phyloP scores from a whole-genome alignment of 2,113 vertebrate species.

The Steatornis caripensis region DNA sequence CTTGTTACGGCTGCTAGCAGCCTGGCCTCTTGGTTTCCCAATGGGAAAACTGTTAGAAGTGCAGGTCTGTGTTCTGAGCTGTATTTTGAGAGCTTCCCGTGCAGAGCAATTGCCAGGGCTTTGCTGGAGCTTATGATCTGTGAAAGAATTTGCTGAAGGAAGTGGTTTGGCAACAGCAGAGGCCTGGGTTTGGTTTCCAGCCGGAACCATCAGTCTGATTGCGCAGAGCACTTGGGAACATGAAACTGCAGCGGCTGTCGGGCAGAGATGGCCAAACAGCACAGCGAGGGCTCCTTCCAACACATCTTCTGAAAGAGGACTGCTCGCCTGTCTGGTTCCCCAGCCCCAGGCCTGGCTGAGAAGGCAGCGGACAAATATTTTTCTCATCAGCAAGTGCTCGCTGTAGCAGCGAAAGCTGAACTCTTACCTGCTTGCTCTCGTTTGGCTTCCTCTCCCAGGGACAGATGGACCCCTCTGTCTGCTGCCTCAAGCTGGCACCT shows the following conservation, averaged over 20 bases:
- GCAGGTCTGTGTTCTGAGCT: background rate
- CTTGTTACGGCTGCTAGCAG: background rate
- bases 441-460: background rate
- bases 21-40: background rate
- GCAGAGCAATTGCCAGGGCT: background rate
- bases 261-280: background rate
- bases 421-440: fast-evolving
- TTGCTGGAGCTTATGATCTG: background rate
- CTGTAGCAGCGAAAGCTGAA: background rate
- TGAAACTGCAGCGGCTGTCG: background rate
- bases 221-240: background rate
- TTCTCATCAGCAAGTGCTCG: background rate
- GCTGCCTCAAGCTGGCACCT: background rate
- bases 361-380: background rate
- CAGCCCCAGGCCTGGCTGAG: background rate
- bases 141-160: background rate
- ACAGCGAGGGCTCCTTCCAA: background rate
- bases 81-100: background rate
- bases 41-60: background rate
- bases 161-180: constrained; percentile 12
- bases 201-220: background rate
- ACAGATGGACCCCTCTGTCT: background rate
- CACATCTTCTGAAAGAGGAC: background rate
- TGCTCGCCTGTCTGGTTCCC: background rate
- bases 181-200: background rate